Evolutionary conservation across 2,113 vertebrate genomes (phyloP).

Genomic region (Suncus etruscus): DNA sequence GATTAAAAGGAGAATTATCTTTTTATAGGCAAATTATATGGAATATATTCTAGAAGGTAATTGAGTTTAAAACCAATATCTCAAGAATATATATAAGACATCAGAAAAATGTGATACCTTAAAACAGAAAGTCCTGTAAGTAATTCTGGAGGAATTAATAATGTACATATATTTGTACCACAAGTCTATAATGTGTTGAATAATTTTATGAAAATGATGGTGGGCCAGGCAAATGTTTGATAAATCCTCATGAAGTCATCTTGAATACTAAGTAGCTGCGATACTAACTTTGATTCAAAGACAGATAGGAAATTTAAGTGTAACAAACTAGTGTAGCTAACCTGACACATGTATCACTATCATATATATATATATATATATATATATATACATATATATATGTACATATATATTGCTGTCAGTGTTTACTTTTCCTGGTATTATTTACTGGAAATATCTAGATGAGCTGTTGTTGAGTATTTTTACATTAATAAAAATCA

Average conservation of each 20-base stretch:
- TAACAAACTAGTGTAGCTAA: not conserved
- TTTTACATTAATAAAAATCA: not conserved
- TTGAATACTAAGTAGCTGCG: not conserved
- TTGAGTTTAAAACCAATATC: slow-evolving; percentile 17
- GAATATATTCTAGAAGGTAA: slow-evolving; percentile 44
- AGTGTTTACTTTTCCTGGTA: not conserved
- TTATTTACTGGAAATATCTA: slow-evolving; percentile 26
- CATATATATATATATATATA: too few relatives aligned
- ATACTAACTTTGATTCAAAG: not conserved
- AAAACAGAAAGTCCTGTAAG: slow-evolving; percentile 37
- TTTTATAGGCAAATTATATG: not conserved
- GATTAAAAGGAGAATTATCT: not conserved
- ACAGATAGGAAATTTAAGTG: not conserved
- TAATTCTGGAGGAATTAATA: not conserved
- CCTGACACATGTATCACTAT: not conserved
- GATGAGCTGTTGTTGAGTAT: not conserved
- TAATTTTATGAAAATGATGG: not conserved
- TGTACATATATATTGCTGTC: not conserved
- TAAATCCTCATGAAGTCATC: not conserved
- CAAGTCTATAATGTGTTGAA: not conserved
- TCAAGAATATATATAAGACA: slow-evolving; percentile 17
- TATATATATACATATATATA: too few relatives aligned
- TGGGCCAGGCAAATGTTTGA: not conserved
- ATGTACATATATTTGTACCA: too few relatives aligned
- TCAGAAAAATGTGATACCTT: slow-evolving; percentile 50